Evolutionary conservation across 1,140 invertebrate species (phyloP).

Genomic region (Theocolax elegans): DNA sequence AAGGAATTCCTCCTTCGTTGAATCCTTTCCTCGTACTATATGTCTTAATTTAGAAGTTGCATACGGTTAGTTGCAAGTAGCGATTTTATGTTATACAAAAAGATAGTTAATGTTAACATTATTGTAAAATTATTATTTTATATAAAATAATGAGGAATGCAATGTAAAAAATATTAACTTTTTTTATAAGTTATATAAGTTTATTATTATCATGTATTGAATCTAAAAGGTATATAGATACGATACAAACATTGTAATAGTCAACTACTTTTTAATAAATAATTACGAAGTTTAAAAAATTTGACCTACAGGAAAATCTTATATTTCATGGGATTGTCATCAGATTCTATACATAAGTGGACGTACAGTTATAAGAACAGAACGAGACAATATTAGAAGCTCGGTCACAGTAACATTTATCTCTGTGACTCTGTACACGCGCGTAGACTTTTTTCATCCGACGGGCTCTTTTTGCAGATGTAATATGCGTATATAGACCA

Average conservation of each 20-base stretch:
- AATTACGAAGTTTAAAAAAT: constrained; percentile 9
- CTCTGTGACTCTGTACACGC: neutral
- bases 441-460: constrained; percentile 9
- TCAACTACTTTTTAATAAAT: neutral
- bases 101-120: neutral
- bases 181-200: neutral
- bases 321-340: constrained; percentile 23
- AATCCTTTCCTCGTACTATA: constrained; percentile 24
- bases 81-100: neutral
- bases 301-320: constrained; percentile 30
- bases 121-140: neutral
- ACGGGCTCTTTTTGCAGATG: constrained; percentile 9
- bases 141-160: neutral
- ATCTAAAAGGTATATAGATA: no score
- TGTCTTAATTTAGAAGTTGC: constrained; percentile 32
- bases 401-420: constrained; percentile 23
- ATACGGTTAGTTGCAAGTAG: no score
- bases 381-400: no score
- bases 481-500: constrained; percentile 30
- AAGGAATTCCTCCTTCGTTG: neutral
- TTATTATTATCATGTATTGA: neutral
- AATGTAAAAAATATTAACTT: neutral
- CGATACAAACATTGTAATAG: no score
- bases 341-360: no score
- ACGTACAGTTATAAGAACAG: no score